Percentiles rank a stretch among this genome's conserved stretches.
Evolutionary conservation across 2,888 invertebrate genomes (phyloP).

Genomic region (Noctuana brunneofusca): DNA sequence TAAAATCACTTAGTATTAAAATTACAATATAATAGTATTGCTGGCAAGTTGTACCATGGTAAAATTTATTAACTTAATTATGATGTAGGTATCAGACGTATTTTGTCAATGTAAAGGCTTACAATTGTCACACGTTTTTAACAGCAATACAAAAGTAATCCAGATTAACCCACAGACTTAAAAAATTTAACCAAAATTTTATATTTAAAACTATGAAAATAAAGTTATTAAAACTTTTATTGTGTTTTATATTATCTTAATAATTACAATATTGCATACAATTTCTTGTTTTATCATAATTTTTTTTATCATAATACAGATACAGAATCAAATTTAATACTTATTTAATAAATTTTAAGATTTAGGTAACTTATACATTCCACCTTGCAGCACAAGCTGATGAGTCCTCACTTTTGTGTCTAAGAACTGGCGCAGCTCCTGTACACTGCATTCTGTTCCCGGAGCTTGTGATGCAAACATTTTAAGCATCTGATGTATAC

Average conservation of each 20-base stretch:
- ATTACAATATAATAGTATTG: slow-evolving; percentile 54
- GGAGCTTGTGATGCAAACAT: slow-evolving; percentile 98
- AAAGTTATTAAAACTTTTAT: slow-evolving; percentile 68
- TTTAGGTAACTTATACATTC: slow-evolving; percentile 94
- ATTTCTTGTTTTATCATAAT: neutral
- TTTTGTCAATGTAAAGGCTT: slow-evolving; percentile 46
- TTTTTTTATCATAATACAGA: neutral
- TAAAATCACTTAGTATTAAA: slow-evolving; percentile 74
- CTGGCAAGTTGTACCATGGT: slow-evolving; percentile 68
- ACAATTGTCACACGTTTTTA: slow-evolving; percentile 56
- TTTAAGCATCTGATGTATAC: slow-evolving; percentile 97
- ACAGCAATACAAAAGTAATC: slow-evolving; percentile 52
- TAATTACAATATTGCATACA: neutral
- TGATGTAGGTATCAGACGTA: slow-evolving; percentile 52
- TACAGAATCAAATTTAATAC: neutral
- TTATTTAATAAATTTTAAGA: slow-evolving; percentile 52
- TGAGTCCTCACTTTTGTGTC: slow-evolving; percentile 97
- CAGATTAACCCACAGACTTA: slow-evolving; percentile 70
- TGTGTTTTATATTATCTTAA: slow-evolving; percentile 42
- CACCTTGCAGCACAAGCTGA: slow-evolving; percentile 91
- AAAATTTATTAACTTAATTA: slow-evolving; percentile 66
- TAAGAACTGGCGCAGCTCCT: slow-evolving; percentile 93
- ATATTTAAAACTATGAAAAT: slow-evolving; percentile 67
- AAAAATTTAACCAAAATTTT: slow-evolving; percentile 73
- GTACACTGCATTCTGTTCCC: slow-evolving; percentile 93